phyloP scores from a whole-genome alignment of 2,113 vertebrate genomes.

The Panurus biarmicus region DNA sequence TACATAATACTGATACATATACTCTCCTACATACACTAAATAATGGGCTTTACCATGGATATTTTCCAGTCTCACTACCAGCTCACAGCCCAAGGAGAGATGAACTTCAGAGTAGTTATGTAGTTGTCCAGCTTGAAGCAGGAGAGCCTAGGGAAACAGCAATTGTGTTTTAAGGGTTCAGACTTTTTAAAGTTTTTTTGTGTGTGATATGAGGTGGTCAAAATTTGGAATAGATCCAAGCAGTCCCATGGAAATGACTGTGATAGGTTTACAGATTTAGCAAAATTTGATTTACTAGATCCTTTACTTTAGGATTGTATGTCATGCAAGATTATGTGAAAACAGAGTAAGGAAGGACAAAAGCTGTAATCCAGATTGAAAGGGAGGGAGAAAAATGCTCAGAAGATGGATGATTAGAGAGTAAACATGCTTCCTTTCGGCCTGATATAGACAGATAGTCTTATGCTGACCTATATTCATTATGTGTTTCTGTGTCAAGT shows the following conservation, averaged over 20 bases:
- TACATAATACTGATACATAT: too few relatives aligned
- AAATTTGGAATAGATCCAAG: background rate
- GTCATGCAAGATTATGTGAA: background rate
- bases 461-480: background rate
- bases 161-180: background rate
- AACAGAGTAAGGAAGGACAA: background rate
- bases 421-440: rapidly evolving
- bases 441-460: background rate
- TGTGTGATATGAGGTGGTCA: background rate
- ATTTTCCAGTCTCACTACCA: background rate
- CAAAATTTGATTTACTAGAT: background rate
- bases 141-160: background rate
- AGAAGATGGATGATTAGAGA: background rate
- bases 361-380: background rate
- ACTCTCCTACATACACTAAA: background rate
- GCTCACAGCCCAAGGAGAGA: background rate
- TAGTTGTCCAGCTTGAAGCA: background rate
- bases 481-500: background rate
- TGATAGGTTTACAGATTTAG: background rate
- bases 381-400: background rate
- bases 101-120: background rate
- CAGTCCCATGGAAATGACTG: background rate
- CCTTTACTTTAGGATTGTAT: background rate
- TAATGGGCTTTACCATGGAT: background rate
- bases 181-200: background rate